Conservation (phyloP, 2,113 vertebrate species). For the Cairina moschata region DNA sequence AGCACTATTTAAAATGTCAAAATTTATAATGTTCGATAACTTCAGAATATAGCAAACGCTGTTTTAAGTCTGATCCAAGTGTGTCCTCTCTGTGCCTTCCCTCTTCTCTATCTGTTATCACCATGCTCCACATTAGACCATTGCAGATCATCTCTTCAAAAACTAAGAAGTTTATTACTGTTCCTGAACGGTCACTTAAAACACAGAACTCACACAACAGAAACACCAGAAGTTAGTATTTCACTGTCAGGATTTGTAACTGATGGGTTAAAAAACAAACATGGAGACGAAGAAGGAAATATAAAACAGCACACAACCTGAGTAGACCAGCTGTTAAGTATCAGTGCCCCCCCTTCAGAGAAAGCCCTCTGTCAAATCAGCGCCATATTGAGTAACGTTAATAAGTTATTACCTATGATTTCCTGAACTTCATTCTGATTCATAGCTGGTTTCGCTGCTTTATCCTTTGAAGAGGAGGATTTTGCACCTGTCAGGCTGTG, state of each 20-base stretch:
- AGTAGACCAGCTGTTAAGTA: not conserved
- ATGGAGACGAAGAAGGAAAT: not conserved
- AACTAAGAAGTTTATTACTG: not conserved
- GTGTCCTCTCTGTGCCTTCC: not conserved
- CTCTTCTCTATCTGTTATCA: not conserved
- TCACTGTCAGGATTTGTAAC: not conserved
- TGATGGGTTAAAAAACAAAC: not conserved
- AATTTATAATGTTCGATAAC: not conserved
- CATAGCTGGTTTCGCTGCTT: conserved; percentile 80
- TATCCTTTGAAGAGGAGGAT: conserved; percentile 80
- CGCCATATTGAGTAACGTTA: not conserved
- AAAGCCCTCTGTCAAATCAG: conserved; percentile 23
- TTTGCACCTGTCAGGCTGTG: conserved; percentile 80
- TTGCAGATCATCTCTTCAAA: not conserved
- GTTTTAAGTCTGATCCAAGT: not conserved
- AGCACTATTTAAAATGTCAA: conserved; percentile 22
- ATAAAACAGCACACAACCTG: not conserved
- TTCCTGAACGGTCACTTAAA: not conserved
- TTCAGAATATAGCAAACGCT: not conserved
- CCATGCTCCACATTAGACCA: not conserved
- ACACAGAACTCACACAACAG: not conserved
- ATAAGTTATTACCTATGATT: conserved; percentile 77
- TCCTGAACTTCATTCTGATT: conserved; percentile 83
- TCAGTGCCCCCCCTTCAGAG: not conserved
- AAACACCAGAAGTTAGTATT: not conserved